phyloP scores from a whole-genome alignment of 2,113 vertebrate species.

The Siphamia tubifer region DNA sequence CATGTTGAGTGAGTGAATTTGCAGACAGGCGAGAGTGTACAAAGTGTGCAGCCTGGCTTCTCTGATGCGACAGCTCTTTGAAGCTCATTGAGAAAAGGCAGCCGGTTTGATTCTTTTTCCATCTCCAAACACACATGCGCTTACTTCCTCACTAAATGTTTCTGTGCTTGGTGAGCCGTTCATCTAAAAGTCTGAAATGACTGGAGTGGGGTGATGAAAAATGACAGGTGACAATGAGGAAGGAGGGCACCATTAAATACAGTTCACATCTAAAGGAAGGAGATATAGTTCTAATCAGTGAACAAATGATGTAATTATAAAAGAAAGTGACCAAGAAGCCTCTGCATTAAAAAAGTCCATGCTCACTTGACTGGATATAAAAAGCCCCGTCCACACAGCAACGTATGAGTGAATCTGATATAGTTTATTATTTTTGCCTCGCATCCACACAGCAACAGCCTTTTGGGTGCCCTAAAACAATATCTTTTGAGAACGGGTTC shows the following conservation, averaged over 20 bases:
- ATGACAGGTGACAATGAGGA: conserved; percentile 31
- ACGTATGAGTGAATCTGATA: too few relatives aligned
- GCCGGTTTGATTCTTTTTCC: not conserved
- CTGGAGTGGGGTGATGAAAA: conserved; percentile 8
- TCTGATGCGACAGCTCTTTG: conserved; percentile 49
- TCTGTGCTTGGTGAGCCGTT: not conserved
- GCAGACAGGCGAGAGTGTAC: not conserved
- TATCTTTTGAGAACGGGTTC: too few relatives aligned
- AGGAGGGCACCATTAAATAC: not conserved
- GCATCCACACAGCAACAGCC: too few relatives aligned
- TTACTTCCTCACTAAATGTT: not conserved
- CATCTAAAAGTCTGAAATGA: conserved; percentile 6
- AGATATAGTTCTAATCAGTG: conserved; percentile 14
- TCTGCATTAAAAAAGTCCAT: not conserved
- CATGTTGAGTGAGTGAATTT: not conserved
- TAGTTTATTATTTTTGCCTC: too few relatives aligned
- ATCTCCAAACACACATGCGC: not conserved
- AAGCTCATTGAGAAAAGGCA: conserved; percentile 52
- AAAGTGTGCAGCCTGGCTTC: conserved; percentile 1
- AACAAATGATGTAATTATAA: not conserved
- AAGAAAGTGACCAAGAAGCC: not conserved
- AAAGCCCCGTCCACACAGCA: too few relatives aligned
- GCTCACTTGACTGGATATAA: not conserved
- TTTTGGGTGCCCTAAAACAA: too few relatives aligned
- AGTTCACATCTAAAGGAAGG: not conserved